phyloP scores from a whole-genome alignment of 2,797 vertebrate genomes.

The Gallinago stenura region DNA sequence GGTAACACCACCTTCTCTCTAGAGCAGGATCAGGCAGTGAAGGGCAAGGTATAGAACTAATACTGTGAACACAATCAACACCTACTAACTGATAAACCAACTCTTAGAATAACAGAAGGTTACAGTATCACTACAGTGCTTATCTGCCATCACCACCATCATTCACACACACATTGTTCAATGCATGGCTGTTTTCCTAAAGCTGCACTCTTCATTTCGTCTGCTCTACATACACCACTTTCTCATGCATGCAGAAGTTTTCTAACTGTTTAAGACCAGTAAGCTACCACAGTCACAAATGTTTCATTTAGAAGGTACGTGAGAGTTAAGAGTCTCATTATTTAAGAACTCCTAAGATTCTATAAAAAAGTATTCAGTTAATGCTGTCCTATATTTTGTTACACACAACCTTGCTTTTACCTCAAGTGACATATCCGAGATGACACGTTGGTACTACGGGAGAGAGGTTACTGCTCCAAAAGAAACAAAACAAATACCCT shows the following conservation, averaged over 20 bases:
- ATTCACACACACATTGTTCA: background rate
- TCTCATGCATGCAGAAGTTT: background rate
- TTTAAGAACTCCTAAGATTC: background rate
- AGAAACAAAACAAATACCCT: background rate
- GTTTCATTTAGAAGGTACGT: background rate
- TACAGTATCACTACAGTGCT: background rate
- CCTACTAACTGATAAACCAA: background rate
- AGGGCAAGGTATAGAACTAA: background rate
- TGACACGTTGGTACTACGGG: background rate
- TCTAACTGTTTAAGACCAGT: background rate
- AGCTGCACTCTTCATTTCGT: background rate
- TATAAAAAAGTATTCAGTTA: background rate
- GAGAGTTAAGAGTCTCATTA: background rate
- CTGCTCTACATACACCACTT: background rate
- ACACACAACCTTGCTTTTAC: background rate
- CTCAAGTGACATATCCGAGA: background rate
- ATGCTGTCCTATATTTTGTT: background rate
- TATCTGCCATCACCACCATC: background rate
- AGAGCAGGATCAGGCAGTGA: fast-evolving
- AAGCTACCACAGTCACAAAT: background rate
- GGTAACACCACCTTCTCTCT: background rate
- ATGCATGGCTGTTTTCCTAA: background rate
- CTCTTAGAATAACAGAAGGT: background rate
- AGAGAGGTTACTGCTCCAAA: background rate
- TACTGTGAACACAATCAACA: background rate